These are phyloP conservation scores for Progne subis DNA, from an alignment of 2,113 vertebrate genomes.

Conservation along the genomic window DNA sequence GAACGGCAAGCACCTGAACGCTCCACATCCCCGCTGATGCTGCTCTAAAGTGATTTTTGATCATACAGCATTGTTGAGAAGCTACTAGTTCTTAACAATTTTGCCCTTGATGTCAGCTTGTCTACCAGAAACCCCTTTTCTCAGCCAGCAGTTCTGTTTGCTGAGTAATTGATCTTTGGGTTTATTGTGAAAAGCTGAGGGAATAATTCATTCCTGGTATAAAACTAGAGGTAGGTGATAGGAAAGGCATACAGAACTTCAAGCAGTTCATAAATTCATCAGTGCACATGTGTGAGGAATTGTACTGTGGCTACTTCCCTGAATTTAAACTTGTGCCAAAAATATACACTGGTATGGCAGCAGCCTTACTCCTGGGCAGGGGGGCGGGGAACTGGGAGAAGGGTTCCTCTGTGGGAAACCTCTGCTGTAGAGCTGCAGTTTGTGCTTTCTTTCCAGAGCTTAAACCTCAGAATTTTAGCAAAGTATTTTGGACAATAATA, in stretches of 20 bases:
- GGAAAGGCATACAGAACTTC: background rate
- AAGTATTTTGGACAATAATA: background rate
- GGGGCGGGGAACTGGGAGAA: rapidly evolving
- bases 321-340: background rate
- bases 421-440: background rate
- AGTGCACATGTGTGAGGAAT: background rate
- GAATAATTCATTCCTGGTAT: background rate
- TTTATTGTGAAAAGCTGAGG: background rate
- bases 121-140: background rate
- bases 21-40: background rate
- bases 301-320: background rate
- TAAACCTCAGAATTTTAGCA: background rate
- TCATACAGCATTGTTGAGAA: background rate
- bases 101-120: background rate
- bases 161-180: background rate
- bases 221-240: background rate
- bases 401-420: background rate
- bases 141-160: background rate
- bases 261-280: background rate
- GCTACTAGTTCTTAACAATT: background rate
- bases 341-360: background rate
- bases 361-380: background rate
- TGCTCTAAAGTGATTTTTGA: background rate
- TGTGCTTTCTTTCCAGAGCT: background rate
- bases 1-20: background rate